Base-by-base conservation (phyloP, 2,113 vertebrate species). In the Todiramphus chloris region DNA sequence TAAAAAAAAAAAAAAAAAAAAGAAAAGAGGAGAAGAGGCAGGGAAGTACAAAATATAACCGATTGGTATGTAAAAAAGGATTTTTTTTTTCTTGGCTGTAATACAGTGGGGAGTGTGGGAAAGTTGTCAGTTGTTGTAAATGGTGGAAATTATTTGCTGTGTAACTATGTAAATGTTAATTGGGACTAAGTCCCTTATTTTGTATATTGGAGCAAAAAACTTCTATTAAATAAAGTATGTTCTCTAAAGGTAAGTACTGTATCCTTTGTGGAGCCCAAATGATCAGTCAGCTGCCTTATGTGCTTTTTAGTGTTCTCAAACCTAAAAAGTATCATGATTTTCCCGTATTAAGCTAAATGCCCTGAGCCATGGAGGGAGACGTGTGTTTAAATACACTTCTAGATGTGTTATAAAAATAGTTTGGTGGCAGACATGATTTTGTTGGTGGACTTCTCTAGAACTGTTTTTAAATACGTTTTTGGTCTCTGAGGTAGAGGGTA, bases 161-260 rank as follows among this genome's bases (percentile, higher is more conserved):
- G 90, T 97, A 96, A 93, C 93, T 96, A 77, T 98, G 97, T 97
- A 97, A 96, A 97, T 97, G 97, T 96, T 94, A 90, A 83, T 93
- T 96, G 95, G 97, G 97, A 96, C 96, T 88, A 30, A 79, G 90
- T 97, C 97, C 96, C 79, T 63, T 96, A 97, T 98, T 98, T 98
- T 98, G 97, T 98, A 98, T 98, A 97, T 98, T 97, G 97, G 96
- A 96, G 94, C 81, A 97, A 96, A 98, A 98, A 98, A 98, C 98
- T 98, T 99, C 98, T 99, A 99, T 98, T 98, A 98, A 98, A 99
- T 98, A 98, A 98, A 97, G 98, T 98, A 98, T 98, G 97, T 95
- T 99, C 97, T 97, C 62, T 94, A 75, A 96, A 98, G 94, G 83
- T 97, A 97, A 92, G 82, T 92, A 73, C 76, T 89, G 92, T 94